Evolutionary conservation across 2,888 invertebrate genomes (phyloP).

Genomic region (Acanthococcus lagerstroemiae): DNA sequence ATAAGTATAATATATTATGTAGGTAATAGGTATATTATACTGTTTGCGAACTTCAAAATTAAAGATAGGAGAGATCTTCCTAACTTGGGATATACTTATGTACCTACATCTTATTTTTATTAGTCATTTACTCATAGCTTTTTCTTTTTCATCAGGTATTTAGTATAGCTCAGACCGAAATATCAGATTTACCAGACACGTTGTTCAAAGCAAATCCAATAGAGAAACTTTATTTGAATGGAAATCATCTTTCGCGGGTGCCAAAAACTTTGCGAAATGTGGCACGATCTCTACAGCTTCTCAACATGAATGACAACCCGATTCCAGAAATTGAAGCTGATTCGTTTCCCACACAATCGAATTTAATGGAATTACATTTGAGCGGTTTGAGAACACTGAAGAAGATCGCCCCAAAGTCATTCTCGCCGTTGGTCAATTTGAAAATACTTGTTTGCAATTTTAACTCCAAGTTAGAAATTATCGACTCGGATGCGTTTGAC

Average conservation of each 20-base stretch:
- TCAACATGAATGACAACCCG: constrained; percentile 32
- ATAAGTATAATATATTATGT: too few relatives aligned
- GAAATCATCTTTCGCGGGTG: constrained; percentile 21
- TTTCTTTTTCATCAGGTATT: constrained; percentile 7
- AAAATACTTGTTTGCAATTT: constrained; percentile 8
- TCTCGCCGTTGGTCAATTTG: constrained; percentile 24
- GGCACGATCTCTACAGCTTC: constrained; percentile 2
- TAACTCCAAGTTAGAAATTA: constrained; percentile 14
- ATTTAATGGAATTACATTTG: constrained; percentile 19
- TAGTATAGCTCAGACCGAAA: constrained; percentile 20
- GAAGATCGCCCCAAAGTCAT: constrained; percentile 12
- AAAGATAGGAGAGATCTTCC: too few relatives aligned
- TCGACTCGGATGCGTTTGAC: constrained; percentile 25
- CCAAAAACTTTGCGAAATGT: constrained; percentile 15
- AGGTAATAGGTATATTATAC: too few relatives aligned
- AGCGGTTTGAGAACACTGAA: constrained; percentile 26
- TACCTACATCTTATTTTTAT: neutral
- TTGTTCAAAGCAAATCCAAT: constrained; percentile 16
- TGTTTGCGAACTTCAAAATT: too few relatives aligned
- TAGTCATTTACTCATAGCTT: neutral
- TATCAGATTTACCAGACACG: constrained; percentile 10
- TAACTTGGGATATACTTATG: neutral
- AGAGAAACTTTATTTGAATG: neutral
- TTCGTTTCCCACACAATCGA: constrained; percentile 23
- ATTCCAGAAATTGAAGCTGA: constrained; percentile 10